A percentile compares a stretch with the other conserved stretches of the same genome.
These are phyloP conservation scores for Cyclophora albipunctata DNA, from an alignment of 2,888 invertebrate species.

Conservation along the genomic window DNA sequence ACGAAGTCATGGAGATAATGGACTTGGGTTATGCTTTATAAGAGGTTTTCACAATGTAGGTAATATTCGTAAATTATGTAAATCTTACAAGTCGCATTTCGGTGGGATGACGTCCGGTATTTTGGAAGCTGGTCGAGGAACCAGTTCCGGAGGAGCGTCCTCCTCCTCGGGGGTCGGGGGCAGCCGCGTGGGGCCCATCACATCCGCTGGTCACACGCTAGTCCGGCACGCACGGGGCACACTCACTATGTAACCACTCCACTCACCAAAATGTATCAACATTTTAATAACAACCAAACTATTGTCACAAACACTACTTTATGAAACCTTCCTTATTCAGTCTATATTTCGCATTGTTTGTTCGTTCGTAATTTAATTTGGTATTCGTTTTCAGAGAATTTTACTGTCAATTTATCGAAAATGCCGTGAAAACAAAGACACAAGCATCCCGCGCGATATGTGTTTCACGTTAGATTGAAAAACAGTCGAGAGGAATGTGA, in stretches of 20 bases:
- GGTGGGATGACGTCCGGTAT: constrained; percentile 32
- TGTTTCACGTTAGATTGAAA: constrained; percentile 73
- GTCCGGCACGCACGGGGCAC: constrained; percentile 42
- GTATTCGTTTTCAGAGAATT: constrained; percentile 22
- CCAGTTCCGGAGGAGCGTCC: constrained; percentile 40
- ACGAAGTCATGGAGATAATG: too few species aligned
- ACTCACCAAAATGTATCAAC: constrained; percentile 40
- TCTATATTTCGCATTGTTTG: constrained; percentile 22
- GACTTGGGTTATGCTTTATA: too few species aligned
- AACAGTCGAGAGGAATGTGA: constrained; percentile 71
- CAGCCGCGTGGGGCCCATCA: constrained; percentile 65
- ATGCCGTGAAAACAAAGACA: constrained; percentile 56
- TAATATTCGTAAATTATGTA: too few species aligned
- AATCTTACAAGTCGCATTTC: constrained; percentile 47
- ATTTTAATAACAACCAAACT: constrained; percentile 32
- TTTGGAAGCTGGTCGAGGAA: constrained; percentile 34
- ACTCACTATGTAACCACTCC: constrained; percentile 33
- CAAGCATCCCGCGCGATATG: constrained; percentile 63
- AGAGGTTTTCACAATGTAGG: too few species aligned
- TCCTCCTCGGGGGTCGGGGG: constrained; percentile 63
- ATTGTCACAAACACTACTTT: constrained; percentile 23
- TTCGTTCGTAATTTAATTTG: constrained; percentile 28
- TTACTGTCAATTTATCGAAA: constrained; percentile 33
- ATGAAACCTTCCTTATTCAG: constrained; percentile 12
- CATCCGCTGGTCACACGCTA: constrained; percentile 44